Conservation (phyloP, 92 coral and sea anemone species). For the Porites evermanni region DNA sequence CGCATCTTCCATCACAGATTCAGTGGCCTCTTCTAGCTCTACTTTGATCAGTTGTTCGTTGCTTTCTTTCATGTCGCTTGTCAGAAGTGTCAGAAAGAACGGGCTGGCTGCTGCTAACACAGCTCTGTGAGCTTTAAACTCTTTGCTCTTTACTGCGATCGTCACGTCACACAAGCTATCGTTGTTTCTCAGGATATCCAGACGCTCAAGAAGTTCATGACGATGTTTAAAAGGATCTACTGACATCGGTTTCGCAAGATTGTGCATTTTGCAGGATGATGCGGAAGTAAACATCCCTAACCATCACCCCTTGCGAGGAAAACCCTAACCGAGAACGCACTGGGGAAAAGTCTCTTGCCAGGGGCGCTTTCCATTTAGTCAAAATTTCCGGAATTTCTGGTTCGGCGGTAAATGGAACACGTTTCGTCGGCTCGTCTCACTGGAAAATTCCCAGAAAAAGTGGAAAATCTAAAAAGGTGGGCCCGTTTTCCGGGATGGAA, state of each 20-base stretch:
- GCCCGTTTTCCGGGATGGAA: too few species aligned
- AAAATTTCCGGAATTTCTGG: too few species aligned
- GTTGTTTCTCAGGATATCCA: not conserved
- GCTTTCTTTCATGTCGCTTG: constrained; percentile 8
- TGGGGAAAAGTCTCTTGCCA: not conserved
- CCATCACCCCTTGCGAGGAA: too few species aligned
- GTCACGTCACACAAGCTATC: not conserved
- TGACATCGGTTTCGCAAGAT: too few species aligned
- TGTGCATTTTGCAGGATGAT: too few species aligned
- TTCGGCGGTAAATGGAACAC: too few species aligned
- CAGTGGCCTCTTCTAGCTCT: constrained; percentile 16
- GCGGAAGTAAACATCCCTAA: not conserved
- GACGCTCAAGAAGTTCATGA: not conserved
- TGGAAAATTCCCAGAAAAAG: too few species aligned
- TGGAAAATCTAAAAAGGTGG: too few species aligned
- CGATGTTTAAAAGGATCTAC: not conserved
- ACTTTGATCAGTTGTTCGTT: constrained; percentile 14
- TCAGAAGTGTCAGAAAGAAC: constrained; percentile 42
- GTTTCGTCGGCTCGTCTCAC: too few species aligned
- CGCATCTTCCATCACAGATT: not conserved
- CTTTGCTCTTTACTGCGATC: not conserved
- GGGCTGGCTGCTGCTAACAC: constrained; percentile 5
- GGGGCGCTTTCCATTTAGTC: constrained; percentile 27
- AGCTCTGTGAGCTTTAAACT: not conserved
- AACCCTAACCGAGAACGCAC: too few species aligned